These are phyloP conservation scores for Sylvicola cinctus DNA, from an alignment of 2,888 invertebrate species.

Conservation along the genomic window DNA sequence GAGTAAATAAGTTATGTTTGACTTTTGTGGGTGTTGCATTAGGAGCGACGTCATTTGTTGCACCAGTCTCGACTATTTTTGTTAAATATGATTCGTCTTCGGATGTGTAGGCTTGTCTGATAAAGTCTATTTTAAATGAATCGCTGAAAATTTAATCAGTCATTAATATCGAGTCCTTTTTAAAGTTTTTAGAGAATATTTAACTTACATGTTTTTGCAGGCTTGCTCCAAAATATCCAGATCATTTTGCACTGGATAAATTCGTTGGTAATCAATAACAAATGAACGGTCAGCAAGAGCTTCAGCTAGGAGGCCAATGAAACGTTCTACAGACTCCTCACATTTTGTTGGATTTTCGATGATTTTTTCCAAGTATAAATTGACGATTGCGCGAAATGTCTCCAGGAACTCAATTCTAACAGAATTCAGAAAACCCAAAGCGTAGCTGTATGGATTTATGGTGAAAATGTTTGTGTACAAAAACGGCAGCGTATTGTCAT, in stretches of 20 bases:
- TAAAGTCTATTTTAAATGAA: constrained; percentile 13
- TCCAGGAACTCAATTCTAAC: constrained; percentile 26
- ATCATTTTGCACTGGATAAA: constrained; percentile 45
- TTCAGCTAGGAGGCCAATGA: constrained; percentile 24
- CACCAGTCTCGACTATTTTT: constrained; percentile 4
- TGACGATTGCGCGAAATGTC: constrained; percentile 24
- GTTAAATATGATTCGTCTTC: constrained; percentile 9
- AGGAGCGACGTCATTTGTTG: constrained; percentile 4
- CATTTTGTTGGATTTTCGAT: constrained; percentile 15
- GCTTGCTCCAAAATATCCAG: constrained; percentile 37
- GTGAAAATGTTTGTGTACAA: constrained; percentile 40
- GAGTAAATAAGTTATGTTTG: background rate
- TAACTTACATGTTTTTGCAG: constrained; percentile 47
- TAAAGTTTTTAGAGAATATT: constrained; percentile 2
- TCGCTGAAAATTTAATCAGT: constrained; percentile 7
- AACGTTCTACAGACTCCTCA: constrained; percentile 13
- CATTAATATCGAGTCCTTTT: background rate
- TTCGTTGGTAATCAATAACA: constrained; percentile 44
- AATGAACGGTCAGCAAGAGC: constrained; percentile 33
- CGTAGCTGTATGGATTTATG: constrained; percentile 15
- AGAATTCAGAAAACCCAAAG: constrained; percentile 18
- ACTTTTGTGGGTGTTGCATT: constrained; percentile 1
- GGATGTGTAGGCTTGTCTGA: constrained; percentile 14
- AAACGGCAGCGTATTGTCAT: constrained; percentile 50
- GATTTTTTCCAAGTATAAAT: constrained; percentile 19